Base-by-base conservation (phyloP, 2,113 vertebrate species). In the Ceuthmochares aereus region DNA sequence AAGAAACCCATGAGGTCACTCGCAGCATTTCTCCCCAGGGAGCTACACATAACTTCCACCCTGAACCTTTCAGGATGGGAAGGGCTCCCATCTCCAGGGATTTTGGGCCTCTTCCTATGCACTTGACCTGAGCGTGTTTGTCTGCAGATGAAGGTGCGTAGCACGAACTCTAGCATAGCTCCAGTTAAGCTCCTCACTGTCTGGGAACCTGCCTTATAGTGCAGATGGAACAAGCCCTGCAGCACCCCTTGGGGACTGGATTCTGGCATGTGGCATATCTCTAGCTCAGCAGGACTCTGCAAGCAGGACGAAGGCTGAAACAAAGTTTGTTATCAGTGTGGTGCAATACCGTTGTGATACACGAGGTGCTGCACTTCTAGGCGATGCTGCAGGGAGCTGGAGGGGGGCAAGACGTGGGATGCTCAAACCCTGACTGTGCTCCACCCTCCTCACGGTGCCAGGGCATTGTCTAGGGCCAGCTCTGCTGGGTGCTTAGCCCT, bases 1-100 rank as follows among this genome's bases (percentile, higher is more conserved):
- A 94, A 96, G 95, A 88, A 95, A 92, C 88, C 88, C 40, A 78
- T 96, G 92, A 96, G 76, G 95, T 97, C 96, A 97, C 79, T 70
- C 3, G 3, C 42, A 92, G 83, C 83, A 49, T 70, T 22, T 45
- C 22, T 68, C 83, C 56, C 72, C 6, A 0, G 76, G 79, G 95
- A 88, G 43, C 60, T 68, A 45, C n/a, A 40, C 36, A 25, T 19
- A 52, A 5, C 62, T 70, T 67, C 21, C 32, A 55, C 59, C 42
- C 68, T 37, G 37, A 72, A 64, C 68, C 42, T 13, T 77, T 37
- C 54, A 3, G 3, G 14, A 6, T 20, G 42, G 32, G 29, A 20
- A 60, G 30, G 60, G 66, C 2, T 0, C 21, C 15, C 5, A 3
- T 43, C 34, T 21, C 40, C 3, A 1, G 6, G 25, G 9, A 19